Evolutionary conservation across 2,888 invertebrate genomes (phyloP).

Genomic region (Drosophila birchii): DNA sequence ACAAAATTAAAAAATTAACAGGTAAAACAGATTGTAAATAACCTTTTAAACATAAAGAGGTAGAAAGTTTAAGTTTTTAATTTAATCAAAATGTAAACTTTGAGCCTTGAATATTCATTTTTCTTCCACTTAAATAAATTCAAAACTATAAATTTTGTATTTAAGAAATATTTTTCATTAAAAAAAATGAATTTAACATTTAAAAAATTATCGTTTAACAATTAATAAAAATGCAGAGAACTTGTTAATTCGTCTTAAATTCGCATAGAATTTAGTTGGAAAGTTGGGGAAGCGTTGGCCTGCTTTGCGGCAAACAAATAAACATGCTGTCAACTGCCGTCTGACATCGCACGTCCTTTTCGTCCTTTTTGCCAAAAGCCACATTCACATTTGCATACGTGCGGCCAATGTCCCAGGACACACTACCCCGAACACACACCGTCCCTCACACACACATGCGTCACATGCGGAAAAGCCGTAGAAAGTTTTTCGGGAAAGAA

Average conservation of each 20-base stretch:
- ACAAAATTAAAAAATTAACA: too few species aligned
- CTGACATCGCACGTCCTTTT: slow-evolving; percentile 75
- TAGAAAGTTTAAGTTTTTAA: too few species aligned
- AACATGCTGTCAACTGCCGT: slow-evolving; percentile 81
- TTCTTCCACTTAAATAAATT: not conserved
- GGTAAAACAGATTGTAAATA: too few species aligned
- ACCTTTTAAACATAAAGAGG: too few species aligned
- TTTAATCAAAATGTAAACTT: too few species aligned
- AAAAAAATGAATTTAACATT: not conserved
- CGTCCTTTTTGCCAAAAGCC: slow-evolving; percentile 27
- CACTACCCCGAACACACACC: slow-evolving; percentile 21
- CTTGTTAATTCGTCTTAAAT: not conserved
- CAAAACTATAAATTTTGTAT: not conserved
- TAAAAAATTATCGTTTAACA: too few species aligned
- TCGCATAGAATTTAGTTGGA: slow-evolving; percentile 3
- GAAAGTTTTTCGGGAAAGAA: slow-evolving; percentile 77
- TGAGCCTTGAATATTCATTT: too few species aligned
- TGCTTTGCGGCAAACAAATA: slow-evolving; percentile 70
- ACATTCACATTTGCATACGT: slow-evolving; percentile 46
- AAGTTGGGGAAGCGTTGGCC: slow-evolving; percentile 27
- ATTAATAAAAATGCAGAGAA: not conserved
- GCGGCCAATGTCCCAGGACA: slow-evolving; percentile 50
- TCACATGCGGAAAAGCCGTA: slow-evolving; percentile 45
- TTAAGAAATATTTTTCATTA: not conserved
- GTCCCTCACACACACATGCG: slow-evolving; percentile 13